Evolutionary conservation across 2,888 invertebrate species (phyloP).

Genomic region (Eilema griseolum): DNA sequence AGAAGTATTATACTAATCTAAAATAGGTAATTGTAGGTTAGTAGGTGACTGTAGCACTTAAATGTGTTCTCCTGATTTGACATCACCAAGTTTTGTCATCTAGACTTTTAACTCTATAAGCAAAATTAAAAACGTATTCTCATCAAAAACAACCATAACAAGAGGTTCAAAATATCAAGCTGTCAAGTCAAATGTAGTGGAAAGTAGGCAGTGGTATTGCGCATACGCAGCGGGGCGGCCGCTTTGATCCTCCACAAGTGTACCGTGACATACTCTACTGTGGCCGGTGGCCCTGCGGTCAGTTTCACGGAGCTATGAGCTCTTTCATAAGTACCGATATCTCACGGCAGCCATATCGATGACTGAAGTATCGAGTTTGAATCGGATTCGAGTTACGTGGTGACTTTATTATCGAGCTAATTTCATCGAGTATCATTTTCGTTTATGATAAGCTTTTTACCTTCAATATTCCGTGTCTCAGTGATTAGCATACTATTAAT

Average conservation of each 20-base stretch:
- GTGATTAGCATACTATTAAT: neutral
- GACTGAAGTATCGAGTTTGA: constrained; percentile 45
- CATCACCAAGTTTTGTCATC: neutral
- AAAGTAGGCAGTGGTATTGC: constrained; percentile 65
- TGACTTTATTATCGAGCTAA: constrained; percentile 26
- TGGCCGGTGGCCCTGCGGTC: constrained; percentile 65
- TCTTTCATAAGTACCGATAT: constrained; percentile 56
- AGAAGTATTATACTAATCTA: no score
- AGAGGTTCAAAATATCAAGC: constrained; percentile 35
- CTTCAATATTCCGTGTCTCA: neutral
- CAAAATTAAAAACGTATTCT: neutral
- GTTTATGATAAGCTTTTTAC: neutral
- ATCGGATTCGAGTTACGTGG: constrained; percentile 40
- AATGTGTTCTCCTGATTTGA: no score
- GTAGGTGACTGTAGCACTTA: no score
- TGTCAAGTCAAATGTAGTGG: constrained; percentile 71
- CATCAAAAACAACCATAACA: constrained; percentile 23
- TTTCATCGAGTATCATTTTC: neutral
- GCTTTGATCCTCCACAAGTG: constrained; percentile 32
- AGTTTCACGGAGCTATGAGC: constrained; percentile 74
- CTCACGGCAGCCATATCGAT: constrained; percentile 51
- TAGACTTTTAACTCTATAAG: neutral
- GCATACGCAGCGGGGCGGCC: constrained; percentile 51
- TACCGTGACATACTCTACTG: constrained; percentile 70
- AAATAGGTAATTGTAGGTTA: no score